Percentiles rank a stretch among this genome's conserved stretches.
phyloP scores from a whole-genome alignment of 2,113 vertebrate species.

The Elgaria multicarinata region DNA sequence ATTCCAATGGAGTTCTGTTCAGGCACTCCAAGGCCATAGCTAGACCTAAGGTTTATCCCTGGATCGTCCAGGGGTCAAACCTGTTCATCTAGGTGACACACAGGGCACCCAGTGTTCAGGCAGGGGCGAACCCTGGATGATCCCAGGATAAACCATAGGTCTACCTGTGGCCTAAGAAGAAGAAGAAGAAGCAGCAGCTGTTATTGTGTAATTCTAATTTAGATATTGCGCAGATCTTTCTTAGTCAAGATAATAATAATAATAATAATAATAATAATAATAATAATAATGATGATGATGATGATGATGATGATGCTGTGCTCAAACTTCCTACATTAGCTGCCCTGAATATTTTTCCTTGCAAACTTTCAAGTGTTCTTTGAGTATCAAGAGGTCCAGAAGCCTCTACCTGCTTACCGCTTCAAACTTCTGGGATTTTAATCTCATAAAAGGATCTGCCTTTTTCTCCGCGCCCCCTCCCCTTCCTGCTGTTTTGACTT shows the following conservation, averaged over 20 bases:
- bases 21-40: no score
- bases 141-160: no score
- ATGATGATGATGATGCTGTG: not conserved
- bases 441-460: slow-evolving; percentile 70
- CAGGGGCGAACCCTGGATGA: no score
- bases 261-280: slow-evolving; percentile 46
- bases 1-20: no score
- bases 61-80: no score
- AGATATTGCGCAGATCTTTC: slow-evolving; percentile 63
- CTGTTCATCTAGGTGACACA: no score
- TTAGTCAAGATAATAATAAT: slow-evolving; percentile 60
- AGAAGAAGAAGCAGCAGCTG: not conserved
- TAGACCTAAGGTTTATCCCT: no score
- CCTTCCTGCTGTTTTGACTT: slow-evolving; percentile 74
- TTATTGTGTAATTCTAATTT: slow-evolving; percentile 6
- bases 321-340: not conserved
- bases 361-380: slow-evolving; percentile 30
- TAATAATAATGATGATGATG: no score
- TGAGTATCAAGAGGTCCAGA: not conserved
- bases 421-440: slow-evolving; percentile 70
- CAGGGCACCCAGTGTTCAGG: no score
- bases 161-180: no score
- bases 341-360: slow-evolving; percentile 51
- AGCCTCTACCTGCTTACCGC: slow-evolving; percentile 66
- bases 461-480: not conserved